Conservation (phyloP, 2,797 vertebrate species). For the Pteronotus mesoamericanus region DNA sequence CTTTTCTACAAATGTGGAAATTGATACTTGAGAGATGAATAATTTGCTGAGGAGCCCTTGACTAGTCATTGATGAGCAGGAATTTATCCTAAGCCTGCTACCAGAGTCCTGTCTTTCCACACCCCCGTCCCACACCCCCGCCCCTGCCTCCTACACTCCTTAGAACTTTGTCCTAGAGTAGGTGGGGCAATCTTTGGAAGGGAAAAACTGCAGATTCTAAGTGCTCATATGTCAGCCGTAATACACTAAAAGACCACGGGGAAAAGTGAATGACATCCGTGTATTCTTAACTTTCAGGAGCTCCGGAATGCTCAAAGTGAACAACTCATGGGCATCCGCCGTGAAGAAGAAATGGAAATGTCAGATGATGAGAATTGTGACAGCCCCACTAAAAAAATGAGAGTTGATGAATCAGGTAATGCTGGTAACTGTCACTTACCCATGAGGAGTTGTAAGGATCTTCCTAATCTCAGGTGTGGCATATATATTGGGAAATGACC, state of each 20-base stretch:
- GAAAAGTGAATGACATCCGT: neutral
- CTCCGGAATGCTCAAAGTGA: conserved; percentile 96
- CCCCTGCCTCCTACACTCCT: neutral
- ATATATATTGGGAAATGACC: neutral
- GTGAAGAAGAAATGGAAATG: conserved; percentile 99
- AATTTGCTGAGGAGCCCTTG: neutral
- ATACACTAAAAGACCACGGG: neutral
- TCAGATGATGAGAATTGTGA: conserved; percentile 93
- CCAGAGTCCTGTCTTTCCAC: neutral
- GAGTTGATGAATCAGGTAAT: conserved; percentile 91
- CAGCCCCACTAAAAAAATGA: conserved; percentile 89
- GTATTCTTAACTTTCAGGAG: conserved; percentile 86
- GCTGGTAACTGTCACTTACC: neutral
- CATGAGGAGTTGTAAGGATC: neutral
- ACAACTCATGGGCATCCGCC: conserved; percentile 95
- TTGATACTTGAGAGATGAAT: neutral
- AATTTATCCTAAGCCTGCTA: neutral
- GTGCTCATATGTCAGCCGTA: neutral
- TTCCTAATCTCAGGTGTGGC: neutral
- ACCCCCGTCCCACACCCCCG: too few species aligned
- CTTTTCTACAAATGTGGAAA: neutral
- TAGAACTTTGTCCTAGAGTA: neutral
- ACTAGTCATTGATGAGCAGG: neutral
- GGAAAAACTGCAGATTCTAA: neutral
- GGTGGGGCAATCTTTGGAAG: neutral